These are phyloP conservation scores for Lanistes nyassanus DNA, from an alignment of 1,140 invertebrate genomes.

Conservation along the genomic window DNA sequence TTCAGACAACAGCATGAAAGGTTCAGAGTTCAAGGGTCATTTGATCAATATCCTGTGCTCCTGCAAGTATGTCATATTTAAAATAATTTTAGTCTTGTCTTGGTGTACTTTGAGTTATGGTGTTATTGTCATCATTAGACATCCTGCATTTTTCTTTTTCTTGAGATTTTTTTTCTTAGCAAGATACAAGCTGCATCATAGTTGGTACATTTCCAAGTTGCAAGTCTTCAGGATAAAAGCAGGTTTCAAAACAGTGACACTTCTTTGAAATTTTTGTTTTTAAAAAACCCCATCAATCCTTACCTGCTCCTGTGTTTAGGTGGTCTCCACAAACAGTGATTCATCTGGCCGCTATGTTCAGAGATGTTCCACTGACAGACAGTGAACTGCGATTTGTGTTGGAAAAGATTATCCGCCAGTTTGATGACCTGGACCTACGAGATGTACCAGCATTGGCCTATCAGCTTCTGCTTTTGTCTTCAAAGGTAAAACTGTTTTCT, in stretches of 20 bases:
- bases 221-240: not conserved
- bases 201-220: not conserved
- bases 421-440: slow-evolving; percentile 60
- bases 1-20: slow-evolving; percentile 54
- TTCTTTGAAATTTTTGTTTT: slow-evolving; percentile 12
- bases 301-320: too few relatives aligned
- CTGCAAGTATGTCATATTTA: slow-evolving; percentile 44
- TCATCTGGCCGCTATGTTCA: slow-evolving; percentile 59
- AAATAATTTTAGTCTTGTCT: not conserved
- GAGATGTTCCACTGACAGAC: slow-evolving; percentile 60
- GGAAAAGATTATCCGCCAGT: slow-evolving; percentile 62
- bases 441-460: slow-evolving; percentile 66
- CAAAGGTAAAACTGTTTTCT: slow-evolving; percentile 45
- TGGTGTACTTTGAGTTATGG: not conserved
- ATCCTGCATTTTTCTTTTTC: not conserved
- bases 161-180: not conserved
- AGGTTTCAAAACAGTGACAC: not conserved
- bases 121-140: not conserved
- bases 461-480: slow-evolving; percentile 63
- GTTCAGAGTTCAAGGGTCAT: slow-evolving; percentile 59
- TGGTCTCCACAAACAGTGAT: slow-evolving; percentile 55
- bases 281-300: not conserved
- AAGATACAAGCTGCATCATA: not conserved
- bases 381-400: slow-evolving; percentile 66
- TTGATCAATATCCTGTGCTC: slow-evolving; percentile 62